A percentile compares a stretch with the other conserved stretches of the same genome.
phyloP scores from a whole-genome alignment of 2,113 vertebrate species.

The Sinocyclocheilus maitianheensis region DNA sequence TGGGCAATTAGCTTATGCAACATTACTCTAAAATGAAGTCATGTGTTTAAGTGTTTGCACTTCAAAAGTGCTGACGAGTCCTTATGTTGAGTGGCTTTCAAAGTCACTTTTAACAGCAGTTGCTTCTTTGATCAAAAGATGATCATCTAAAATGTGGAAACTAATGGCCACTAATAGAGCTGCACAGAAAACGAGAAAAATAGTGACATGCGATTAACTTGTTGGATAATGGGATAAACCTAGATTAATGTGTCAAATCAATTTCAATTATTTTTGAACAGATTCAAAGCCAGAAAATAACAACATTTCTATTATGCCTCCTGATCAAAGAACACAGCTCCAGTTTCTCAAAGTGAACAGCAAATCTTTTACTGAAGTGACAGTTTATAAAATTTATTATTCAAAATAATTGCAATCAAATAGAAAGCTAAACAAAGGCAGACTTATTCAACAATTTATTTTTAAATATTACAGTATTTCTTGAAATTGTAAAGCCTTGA shows the following conservation, averaged over 20 bases:
- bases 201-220: neutral
- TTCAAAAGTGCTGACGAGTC: neutral
- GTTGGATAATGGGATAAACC: neutral
- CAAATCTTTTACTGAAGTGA: neutral
- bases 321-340: neutral
- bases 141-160: neutral
- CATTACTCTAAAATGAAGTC: neutral
- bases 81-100: neutral
- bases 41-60: neutral
- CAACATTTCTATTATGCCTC: neutral
- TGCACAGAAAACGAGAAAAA: neutral
- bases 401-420: neutral
- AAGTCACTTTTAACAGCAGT: neutral
- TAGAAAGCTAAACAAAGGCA: neutral
- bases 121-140: neutral
- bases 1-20: neutral
- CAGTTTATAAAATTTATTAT: neutral
- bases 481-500: neutral
- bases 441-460: neutral
- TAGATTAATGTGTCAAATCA: conserved; percentile 10
- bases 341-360: neutral
- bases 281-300: neutral
- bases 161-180: neutral
- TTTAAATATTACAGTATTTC: neutral
- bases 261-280: neutral